Evolutionary conservation across 2,113 vertebrate species (phyloP).

Genomic region (Leptocoma aspasia): DNA sequence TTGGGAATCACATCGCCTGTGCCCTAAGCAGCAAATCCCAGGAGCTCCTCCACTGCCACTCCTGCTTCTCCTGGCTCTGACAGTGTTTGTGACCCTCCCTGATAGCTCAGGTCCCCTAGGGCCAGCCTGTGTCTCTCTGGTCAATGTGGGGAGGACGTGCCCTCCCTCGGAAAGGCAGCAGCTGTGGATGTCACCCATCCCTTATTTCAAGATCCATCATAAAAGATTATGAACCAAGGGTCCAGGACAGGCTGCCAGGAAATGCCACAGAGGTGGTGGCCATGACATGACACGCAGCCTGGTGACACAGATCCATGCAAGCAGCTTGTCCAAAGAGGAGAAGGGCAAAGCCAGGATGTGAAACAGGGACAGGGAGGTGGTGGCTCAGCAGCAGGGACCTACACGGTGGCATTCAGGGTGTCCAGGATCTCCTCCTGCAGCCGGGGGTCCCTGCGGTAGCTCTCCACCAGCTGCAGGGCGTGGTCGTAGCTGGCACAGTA

Average conservation of each 20-base stretch:
- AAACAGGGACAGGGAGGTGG: not conserved
- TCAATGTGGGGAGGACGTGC: not conserved
- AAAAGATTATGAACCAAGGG: not conserved
- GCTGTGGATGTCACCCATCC: not conserved
- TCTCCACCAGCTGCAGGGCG: slow-evolving; percentile 79
- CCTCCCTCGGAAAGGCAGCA: not conserved
- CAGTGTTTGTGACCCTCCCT: not conserved
- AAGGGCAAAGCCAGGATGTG: not conserved
- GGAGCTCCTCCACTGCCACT: not conserved
- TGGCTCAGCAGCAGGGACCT: slow-evolving; percentile 56
- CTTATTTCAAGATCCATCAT: not conserved
- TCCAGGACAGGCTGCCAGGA: not conserved
- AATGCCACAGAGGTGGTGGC: not conserved
- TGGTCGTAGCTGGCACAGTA: slow-evolving; percentile 87
- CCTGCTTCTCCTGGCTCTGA: not conserved
- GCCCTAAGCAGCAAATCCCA: not conserved
- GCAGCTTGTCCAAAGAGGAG: not conserved
- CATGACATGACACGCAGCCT: not conserved
- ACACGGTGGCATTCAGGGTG: slow-evolving; percentile 81
- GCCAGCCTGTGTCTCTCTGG: not conserved
- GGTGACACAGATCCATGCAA: rapidly evolving
- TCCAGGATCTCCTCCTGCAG: slow-evolving; percentile 80
- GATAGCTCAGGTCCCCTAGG: rapidly evolving
- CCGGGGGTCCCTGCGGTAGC: slow-evolving; percentile 82
- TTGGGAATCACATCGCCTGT: not conserved